phyloP scores from a whole-genome alignment of 1,140 invertebrate genomes.

The Samia ricini region DNA sequence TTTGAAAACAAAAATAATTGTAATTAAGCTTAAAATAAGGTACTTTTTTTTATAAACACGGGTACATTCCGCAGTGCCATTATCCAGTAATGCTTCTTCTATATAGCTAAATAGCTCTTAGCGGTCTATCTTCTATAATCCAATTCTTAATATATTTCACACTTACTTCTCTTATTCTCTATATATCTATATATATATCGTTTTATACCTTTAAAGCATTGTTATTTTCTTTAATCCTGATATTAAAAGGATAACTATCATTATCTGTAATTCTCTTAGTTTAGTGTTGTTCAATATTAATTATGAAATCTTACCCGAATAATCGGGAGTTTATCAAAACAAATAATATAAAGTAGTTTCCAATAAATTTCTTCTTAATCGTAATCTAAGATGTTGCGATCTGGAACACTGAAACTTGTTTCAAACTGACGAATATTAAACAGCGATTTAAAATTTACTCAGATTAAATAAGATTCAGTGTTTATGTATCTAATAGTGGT shows the following conservation, averaged over 20 bases:
- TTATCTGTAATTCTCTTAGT: constrained; percentile 65
- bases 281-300: constrained; percentile 70
- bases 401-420: background rate
- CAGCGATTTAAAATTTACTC: constrained; percentile 5
- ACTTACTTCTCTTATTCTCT: constrained; percentile 23
- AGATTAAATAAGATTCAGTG: constrained; percentile 32
- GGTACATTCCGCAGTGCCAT: constrained; percentile 73
- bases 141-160: constrained; percentile 24
- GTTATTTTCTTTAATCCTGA: constrained; percentile 15
- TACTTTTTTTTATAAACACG: constrained; percentile 71
- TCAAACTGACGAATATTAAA: background rate
- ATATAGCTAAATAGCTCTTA: constrained; percentile 58
- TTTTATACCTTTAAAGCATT: constrained; percentile 6
- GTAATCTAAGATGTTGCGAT: constrained; percentile 54
- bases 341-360: constrained; percentile 66
- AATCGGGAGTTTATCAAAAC: constrained; percentile 59
- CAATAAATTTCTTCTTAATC: constrained; percentile 73
- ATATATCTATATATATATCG: constrained; percentile 18
- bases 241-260: constrained; percentile 14
- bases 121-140: constrained; percentile 56
- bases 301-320: constrained; percentile 59
- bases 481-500: constrained; percentile 45
- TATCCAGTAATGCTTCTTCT: constrained; percentile 66
- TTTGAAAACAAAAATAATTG: constrained; percentile 55
- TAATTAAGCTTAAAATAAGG: constrained; percentile 64